Base-by-base conservation (phyloP, 2,888 invertebrate genomes). In the Corbicula japonica region DNA sequence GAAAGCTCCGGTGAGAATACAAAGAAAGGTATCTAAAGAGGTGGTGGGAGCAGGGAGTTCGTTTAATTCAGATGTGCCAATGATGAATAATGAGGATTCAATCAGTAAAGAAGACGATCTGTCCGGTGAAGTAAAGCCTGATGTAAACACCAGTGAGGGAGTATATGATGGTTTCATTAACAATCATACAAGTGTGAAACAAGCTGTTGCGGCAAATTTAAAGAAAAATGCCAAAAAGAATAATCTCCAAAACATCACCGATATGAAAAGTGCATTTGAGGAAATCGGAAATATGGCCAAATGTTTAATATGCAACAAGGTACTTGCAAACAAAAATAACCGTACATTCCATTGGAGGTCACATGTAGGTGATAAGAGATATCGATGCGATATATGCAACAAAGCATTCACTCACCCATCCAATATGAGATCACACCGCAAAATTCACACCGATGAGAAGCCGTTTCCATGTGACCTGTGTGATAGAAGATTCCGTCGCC, bases 371-470 rank as follows among this genome's bases (percentile, higher is more conserved):
- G 82, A 82, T 46, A 82, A 82, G 44, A 62, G 82, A 12, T 82
- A 73, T 54, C 58, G 48, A 1, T 89, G 89, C 65, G 89, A 89
- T 58, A 80, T 86, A 41, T 89, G 89, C 65, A 85, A 86, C 46
- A 81, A 83, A 32, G 86, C 84, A 21, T 89, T 89, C 72, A 89
- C 88, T 35, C 85, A 87, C 60, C 83, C 86, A 44, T 86, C 86
- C 62, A 87, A 86, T 46, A 82, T 88, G 81, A 76, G 84, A 32
- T 83, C 85, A 18, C 84, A 84, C 52, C 80, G 87, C 23, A 77
- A 83, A 73, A 79, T 88, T 10, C 88, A 88, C 71, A 76, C 79
- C 1, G 88, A 87, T 8, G 88, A 88, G 66, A 88, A 88, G 52
- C 88, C 88, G 1, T 85, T 85, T 76, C 70, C 75, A 10, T 89